Evolutionary conservation across 1,140 invertebrate genomes (phyloP).

Genomic region (Pomacea maculata): DNA sequence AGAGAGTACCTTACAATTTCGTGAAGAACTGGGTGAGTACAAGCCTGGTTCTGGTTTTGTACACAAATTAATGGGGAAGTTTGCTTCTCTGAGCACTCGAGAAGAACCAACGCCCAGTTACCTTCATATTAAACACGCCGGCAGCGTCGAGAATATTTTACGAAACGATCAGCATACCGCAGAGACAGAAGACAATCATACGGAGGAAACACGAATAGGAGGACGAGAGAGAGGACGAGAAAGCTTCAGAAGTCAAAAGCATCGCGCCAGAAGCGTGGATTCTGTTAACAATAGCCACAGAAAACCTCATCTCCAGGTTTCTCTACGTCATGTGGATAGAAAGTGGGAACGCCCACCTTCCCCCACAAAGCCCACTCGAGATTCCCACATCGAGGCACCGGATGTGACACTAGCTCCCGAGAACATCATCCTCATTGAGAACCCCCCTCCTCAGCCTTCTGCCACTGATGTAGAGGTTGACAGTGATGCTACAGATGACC

Average conservation of each 20-base stretch:
- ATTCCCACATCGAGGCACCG: slow-evolving; percentile 35
- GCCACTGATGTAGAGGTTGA: slow-evolving; percentile 14
- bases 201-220: neutral
- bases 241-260: neutral
- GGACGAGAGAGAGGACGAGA: slow-evolving; percentile 1
- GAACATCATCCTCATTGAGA: slow-evolving; percentile 58
- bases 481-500: neutral
- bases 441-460: slow-evolving; percentile 18
- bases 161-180: slow-evolving; percentile 3
- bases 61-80: slow-evolving; percentile 56
- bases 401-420: slow-evolving; percentile 50
- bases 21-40: slow-evolving; percentile 52
- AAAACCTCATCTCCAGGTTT: slow-evolving; percentile 9
- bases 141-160: slow-evolving; percentile 56
- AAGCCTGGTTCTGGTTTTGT: slow-evolving; percentile 60
- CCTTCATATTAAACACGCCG: slow-evolving; percentile 40
- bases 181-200: slow-evolving; percentile 2
- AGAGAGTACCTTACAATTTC: neutral
- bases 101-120: slow-evolving; percentile 24
- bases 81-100: slow-evolving; percentile 43
- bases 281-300: slow-evolving; percentile 15
- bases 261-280: slow-evolving; percentile 20
- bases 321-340: slow-evolving; percentile 25
- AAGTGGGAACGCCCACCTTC: slow-evolving; percentile 12
- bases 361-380: slow-evolving; percentile 20